These are phyloP conservation scores for Arctocebus calabarensis DNA, from an alignment of 2,797 vertebrate genomes.

Conservation along the genomic window DNA sequence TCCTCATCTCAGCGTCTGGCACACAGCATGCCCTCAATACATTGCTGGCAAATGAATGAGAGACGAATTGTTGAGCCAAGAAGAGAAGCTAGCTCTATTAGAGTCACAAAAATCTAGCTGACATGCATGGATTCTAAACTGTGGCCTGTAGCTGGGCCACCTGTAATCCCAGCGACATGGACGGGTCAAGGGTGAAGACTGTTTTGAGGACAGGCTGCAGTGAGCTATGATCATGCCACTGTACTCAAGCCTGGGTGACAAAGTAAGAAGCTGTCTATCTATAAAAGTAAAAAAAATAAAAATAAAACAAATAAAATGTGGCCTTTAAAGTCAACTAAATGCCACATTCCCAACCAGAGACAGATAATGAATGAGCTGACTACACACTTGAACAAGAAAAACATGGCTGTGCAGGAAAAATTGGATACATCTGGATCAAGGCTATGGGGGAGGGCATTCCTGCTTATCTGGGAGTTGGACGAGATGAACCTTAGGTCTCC, in stretches of 20 bases:
- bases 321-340: background rate
- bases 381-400: slow-evolving; percentile 11
- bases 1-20: background rate
- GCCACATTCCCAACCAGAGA: background rate
- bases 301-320: background rate
- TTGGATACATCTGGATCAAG: background rate
- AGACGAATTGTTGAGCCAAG: background rate
- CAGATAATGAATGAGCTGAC: background rate
- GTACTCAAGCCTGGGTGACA: background rate
- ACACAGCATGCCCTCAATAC: background rate
- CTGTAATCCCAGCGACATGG: too few relatives aligned
- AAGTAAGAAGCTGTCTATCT: background rate
- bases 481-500: background rate
- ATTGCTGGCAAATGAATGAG: background rate
- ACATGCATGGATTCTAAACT: background rate
- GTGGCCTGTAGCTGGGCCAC: background rate
- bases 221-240: background rate
- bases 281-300: background rate
- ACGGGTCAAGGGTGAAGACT: too few relatives aligned
- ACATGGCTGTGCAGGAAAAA: background rate
- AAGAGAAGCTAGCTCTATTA: background rate
- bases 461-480: background rate
- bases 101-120: background rate
- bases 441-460: background rate
- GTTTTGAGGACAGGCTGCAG: background rate